These are phyloP conservation scores for Galemys pyrenaicus DNA, from an alignment of 2,113 vertebrate genomes.

Conservation along the genomic window DNA sequence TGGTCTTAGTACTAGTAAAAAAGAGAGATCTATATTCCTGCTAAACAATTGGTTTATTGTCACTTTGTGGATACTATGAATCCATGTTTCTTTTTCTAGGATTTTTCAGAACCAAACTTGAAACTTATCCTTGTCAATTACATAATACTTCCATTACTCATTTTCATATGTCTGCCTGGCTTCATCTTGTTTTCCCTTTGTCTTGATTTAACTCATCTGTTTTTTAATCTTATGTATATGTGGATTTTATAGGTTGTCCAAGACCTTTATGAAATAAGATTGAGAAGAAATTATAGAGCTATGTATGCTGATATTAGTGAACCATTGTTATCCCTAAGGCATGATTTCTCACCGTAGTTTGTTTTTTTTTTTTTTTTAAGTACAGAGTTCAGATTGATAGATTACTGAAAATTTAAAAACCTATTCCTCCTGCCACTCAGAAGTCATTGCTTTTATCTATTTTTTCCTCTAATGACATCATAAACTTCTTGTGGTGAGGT, in stretches of 20 bases:
- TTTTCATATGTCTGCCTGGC: constrained; percentile 1
- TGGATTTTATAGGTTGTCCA: constrained; percentile 12
- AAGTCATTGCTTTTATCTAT: constrained; percentile 12
- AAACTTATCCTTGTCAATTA: not conserved
- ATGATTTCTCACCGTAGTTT: not conserved
- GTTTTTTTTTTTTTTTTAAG: constrained; percentile 29
- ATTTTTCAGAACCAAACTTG: constrained; percentile 38
- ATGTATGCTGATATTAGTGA: not conserved
- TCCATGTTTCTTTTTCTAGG: constrained; percentile 34
- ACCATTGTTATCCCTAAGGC: not conserved
- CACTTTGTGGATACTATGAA: not conserved
- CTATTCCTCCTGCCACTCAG: not conserved
- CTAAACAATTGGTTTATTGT: constrained; percentile 4
- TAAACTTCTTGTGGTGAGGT: constrained; percentile 8
- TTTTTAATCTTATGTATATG: constrained; percentile 20
- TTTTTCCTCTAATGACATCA: not conserved
- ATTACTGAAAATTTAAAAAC: constrained; percentile 35
- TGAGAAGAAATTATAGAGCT: constrained; percentile 15
- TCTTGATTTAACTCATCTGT: constrained; percentile 39
- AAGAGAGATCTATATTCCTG: not conserved
- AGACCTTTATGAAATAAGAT: not conserved
- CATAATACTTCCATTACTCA: not conserved
- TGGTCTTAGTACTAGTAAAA: not conserved
- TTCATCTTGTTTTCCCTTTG: constrained; percentile 29
- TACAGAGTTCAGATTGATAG: constrained; percentile 30